A percentile compares a stretch with the other conserved stretches of the same genome.
phyloP scores from a whole-genome alignment of 2,888 invertebrate species.

The Troilus luridus region DNA sequence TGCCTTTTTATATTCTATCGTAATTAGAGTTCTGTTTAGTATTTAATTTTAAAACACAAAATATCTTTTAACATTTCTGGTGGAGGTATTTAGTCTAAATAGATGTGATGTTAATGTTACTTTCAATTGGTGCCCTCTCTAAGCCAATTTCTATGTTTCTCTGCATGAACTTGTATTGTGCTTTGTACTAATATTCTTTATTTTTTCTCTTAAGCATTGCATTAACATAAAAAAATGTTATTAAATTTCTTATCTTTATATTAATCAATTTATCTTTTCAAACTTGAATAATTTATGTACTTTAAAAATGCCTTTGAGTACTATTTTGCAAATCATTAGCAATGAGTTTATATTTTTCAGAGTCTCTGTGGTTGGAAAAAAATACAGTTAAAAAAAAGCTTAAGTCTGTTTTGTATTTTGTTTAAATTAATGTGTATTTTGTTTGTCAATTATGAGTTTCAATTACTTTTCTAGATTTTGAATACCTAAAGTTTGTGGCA shows the following conservation, averaged over 20 bases:
- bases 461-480: too few relatives aligned
- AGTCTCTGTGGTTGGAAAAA: too few relatives aligned
- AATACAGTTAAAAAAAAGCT: too few relatives aligned
- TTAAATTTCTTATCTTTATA: neutral
- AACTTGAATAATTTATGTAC: neutral
- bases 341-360: neutral
- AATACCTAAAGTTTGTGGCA: too few relatives aligned
- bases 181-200: neutral
- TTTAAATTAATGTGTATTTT: too few relatives aligned
- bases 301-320: neutral
- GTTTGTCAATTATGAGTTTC: too few relatives aligned
- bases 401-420: too few relatives aligned
- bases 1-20: neutral
- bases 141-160: neutral
- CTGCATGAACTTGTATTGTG: neutral
- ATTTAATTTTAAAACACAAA: neutral
- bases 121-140: neutral
- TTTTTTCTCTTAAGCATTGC: neutral
- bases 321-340: neutral
- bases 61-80: neutral
- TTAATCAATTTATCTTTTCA: too few relatives aligned
- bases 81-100: neutral
- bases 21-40: neutral
- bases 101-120: neutral
- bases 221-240: neutral